A percentile compares a stretch with the other conserved stretches of the same genome.
phyloP scores from a whole-genome alignment of 1,140 invertebrate species.

The Calosoma granatense region DNA sequence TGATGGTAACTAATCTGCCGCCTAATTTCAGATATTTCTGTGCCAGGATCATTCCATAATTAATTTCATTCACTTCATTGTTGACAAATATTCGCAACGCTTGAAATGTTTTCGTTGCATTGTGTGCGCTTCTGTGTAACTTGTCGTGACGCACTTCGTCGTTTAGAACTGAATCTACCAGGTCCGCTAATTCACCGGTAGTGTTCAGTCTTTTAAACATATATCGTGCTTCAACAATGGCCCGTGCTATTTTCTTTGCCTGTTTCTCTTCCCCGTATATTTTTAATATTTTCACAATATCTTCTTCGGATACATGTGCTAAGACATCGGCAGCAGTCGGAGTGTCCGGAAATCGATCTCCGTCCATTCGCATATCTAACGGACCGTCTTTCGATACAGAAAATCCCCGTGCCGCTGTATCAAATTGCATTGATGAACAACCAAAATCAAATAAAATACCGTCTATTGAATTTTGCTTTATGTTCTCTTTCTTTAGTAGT shows the following conservation, averaged over 20 bases:
- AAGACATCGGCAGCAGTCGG: slow-evolving; percentile 81
- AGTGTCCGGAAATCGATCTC: slow-evolving; percentile 51
- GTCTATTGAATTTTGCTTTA: slow-evolving; percentile 61
- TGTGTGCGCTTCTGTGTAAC: slow-evolving; percentile 62
- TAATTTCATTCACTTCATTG: slow-evolving; percentile 93
- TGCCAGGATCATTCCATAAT: slow-evolving; percentile 76
- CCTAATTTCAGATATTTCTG: slow-evolving; percentile 63
- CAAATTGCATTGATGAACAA: slow-evolving; percentile 94
- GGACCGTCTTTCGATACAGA: slow-evolving; percentile 72
- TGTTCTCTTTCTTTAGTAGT: slow-evolving; percentile 47
- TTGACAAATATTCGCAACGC: slow-evolving; percentile 94
- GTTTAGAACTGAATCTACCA: slow-evolving; percentile 57
- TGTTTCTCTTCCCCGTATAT: slow-evolving; percentile 86
- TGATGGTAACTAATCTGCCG: slow-evolving; percentile 70
- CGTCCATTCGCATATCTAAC: slow-evolving; percentile 95
- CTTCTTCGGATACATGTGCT: slow-evolving; percentile 61
- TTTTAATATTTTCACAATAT: slow-evolving; percentile 75
- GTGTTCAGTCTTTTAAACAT: slow-evolving; percentile 69
- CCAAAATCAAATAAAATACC: slow-evolving; percentile 89
- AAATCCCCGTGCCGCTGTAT: slow-evolving; percentile 73
- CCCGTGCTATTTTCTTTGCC: slow-evolving; percentile 76
- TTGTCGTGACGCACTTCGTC: slow-evolving; percentile 52
- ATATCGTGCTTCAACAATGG: slow-evolving; percentile 79
- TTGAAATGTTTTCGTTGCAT: slow-evolving; percentile 89
- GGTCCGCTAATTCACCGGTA: slow-evolving; percentile 70